Conservation (phyloP, 2,888 invertebrate species). For the Peribatodes rhomboidaria region DNA sequence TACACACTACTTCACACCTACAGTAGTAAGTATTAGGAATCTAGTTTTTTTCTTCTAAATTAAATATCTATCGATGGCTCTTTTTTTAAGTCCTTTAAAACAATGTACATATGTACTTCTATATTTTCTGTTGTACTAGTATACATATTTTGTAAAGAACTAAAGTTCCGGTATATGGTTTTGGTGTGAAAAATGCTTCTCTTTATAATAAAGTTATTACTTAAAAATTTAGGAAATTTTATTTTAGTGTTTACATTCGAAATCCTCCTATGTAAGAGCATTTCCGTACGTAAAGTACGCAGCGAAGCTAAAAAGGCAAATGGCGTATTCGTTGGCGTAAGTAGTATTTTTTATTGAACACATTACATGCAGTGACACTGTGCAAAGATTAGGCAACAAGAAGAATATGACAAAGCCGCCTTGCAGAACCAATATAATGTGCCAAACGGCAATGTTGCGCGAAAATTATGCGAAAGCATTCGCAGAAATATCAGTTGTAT, state of each 20-base stretch:
- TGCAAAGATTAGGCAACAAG: too few relatives aligned
- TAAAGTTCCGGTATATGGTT: background rate
- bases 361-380: background rate
- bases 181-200: background rate
- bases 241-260: too few relatives aligned
- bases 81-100: background rate
- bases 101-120: background rate
- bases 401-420: background rate
- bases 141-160: too few relatives aligned
- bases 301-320: slow-evolving; percentile 23
- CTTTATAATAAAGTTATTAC: too few relatives aligned
- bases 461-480: background rate
- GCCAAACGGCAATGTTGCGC: background rate
- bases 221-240: too few relatives aligned
- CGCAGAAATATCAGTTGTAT: too few relatives aligned
- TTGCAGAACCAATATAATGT: background rate
- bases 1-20: slow-evolving; percentile 55
- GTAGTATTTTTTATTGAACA: slow-evolving; percentile 36
- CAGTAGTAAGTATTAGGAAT: slow-evolving; percentile 29
- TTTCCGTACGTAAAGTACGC: background rate
- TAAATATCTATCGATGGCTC: slow-evolving; percentile 9
- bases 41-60: slow-evolving; percentile 25
- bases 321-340: slow-evolving; percentile 28
- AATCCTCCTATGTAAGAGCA: background rate
- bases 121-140: background rate